Evolutionary conservation across 2,888 invertebrate species (phyloP), one percentile per base, ranked within the genome.

Genomic region (Drosophila mimica): DNA sequence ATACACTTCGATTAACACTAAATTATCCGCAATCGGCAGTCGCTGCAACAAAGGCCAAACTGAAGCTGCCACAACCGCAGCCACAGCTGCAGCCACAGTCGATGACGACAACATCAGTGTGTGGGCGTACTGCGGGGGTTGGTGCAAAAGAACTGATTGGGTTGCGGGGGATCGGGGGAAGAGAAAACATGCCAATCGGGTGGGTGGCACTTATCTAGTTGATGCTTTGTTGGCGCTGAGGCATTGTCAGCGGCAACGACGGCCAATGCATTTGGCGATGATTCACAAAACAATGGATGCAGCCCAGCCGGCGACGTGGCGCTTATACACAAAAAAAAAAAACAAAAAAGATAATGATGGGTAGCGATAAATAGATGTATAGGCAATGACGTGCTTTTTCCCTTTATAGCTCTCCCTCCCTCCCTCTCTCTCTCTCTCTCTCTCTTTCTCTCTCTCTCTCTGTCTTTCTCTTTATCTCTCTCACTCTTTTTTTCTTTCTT

Each of bases 221-320:
- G 58, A 33, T 60, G 67, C 58, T 56, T 46, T 70, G 68, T 65
- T 75, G 73, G 71, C 46, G 60, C 20, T 54, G 25, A n/a, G 34
- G 74, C 81, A 80, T 80, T 82, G 82, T 82, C 69, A 79, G 79
- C 71, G 70, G 65, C 69, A 66, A 75, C 61, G 53, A 66, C 65
- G 63, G 66, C 76, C 74, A 71, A 79, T 85, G 88, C 83, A 85
- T 83, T 88, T 69, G 76, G 60, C 83, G 73, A 86, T 86, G 89
- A 86, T 76, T 88, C 86, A 88, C 76, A 86, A 70, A 67, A 85
- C 74, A 85, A 88, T 76, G 74, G 74, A 88, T 86, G 87, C 81
- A 86, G 72, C 71, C 70, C 70, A 67, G 68, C 40, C 63, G 76
- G 61, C 69, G 69, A 59, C 71, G 49, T 36, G 9, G 4, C 15